These are phyloP conservation scores for Heliconius cydno DNA, from an alignment of 2,888 invertebrate genomes.

Conservation along the genomic window DNA sequence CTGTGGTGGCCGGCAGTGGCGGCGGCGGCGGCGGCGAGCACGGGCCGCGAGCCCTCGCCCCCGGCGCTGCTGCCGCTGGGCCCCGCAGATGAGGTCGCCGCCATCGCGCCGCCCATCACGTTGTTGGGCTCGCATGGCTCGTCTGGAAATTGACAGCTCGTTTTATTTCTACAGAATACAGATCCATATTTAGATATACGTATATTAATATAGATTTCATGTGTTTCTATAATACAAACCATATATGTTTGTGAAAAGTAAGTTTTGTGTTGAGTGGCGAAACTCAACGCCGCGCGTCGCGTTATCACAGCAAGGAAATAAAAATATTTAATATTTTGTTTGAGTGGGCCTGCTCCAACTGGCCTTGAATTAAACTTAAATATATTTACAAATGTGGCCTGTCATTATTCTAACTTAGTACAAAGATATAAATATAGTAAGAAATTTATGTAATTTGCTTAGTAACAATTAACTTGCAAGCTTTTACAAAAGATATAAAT, in stretches of 20 bases:
- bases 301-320: too few species aligned
- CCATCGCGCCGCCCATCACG: conserved; percentile 81
- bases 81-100: conserved; percentile 76
- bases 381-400: too few species aligned
- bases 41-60: conserved; percentile 80
- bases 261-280: not conserved
- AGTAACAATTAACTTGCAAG: too few species aligned
- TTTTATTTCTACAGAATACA: not conserved
- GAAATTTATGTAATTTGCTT: too few species aligned
- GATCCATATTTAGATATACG: not conserved
- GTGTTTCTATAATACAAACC: too few species aligned
- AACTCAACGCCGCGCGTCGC: too few species aligned
- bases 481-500: too few species aligned
- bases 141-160: conserved; percentile 72
- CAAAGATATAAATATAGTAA: too few species aligned
- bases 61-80: conserved; percentile 74
- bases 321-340: too few species aligned
- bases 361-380: too few species aligned
- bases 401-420: too few species aligned
- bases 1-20: conserved; percentile 91
- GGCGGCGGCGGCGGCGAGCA: conserved; percentile 85
- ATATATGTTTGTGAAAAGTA: not conserved
- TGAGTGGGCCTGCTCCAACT: too few species aligned
- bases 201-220: not conserved
- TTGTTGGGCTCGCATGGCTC: conserved; percentile 92